A percentile compares a stretch with the other conserved stretches of the same genome.
Conservation (phyloP, 2,113 vertebrate species). For the Morphnarchus princeps region DNA sequence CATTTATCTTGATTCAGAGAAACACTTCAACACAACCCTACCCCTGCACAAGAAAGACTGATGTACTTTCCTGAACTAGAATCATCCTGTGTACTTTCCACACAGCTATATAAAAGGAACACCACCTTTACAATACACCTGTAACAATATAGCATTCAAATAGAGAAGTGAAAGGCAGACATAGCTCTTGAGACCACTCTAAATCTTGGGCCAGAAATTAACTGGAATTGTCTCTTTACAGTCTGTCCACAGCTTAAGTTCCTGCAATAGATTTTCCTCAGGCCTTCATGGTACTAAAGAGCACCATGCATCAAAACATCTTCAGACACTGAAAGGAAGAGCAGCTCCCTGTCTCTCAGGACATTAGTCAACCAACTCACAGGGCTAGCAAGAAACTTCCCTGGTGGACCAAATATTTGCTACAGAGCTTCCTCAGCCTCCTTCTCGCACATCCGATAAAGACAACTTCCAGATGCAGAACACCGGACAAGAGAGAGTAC, state of each 20-base stretch:
- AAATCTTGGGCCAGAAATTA: neutral
- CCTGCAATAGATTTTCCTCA: neutral
- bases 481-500: neutral
- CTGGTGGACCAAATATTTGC: neutral
- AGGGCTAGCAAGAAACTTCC: neutral
- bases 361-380: neutral
- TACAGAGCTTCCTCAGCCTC: neutral
- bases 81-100: neutral
- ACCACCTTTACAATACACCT: neutral
- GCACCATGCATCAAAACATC: neutral
- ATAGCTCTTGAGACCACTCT: neutral
- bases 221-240: neutral
- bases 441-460: neutral
- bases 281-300: neutral
- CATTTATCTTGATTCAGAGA: neutral
- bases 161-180: neutral
- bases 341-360: neutral
- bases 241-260: neutral
- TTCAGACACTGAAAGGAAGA: neutral
- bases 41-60: rapidly evolving
- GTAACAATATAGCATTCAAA: neutral
- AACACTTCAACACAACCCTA: neutral
- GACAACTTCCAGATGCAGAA: neutral
- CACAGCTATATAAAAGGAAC: neutral
- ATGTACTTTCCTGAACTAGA: neutral